Evolutionary conservation across 2,797 vertebrate genomes (phyloP).

Genomic region (Loris lydekkerianus): DNA sequence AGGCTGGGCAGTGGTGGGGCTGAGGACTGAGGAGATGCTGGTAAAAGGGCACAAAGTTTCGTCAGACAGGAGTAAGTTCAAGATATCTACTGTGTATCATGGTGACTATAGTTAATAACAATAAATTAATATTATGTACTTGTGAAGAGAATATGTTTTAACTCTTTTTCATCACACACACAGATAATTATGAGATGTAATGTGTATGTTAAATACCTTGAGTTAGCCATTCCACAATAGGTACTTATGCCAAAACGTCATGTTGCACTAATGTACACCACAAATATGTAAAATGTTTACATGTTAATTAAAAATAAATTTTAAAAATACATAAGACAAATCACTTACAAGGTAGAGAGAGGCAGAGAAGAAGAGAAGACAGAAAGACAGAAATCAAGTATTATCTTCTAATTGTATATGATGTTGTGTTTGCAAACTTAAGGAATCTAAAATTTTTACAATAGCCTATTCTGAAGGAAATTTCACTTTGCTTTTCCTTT

Average conservation of each 20-base stretch:
- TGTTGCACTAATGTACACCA: neutral
- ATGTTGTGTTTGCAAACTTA: neutral
- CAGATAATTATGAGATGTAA: neutral
- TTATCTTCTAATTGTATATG: neutral
- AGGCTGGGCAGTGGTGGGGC: fast-evolving
- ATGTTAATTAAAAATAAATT: neutral
- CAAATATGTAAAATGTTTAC: neutral
- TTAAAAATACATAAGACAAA: neutral
- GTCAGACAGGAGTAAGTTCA: neutral
- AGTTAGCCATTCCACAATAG: neutral
- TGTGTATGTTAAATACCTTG: neutral
- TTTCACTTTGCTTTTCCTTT: neutral
- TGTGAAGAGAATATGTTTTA: neutral
- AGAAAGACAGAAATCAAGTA: neutral
- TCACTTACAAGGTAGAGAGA: neutral
- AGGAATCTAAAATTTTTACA: neutral
- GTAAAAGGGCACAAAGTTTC: neutral
- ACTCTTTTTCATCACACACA: neutral
- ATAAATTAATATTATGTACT: neutral
- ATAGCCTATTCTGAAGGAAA: neutral
- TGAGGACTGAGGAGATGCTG: neutral
- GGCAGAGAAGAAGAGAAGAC: neutral
- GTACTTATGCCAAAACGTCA: neutral
- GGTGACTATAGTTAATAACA: neutral
- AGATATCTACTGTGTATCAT: neutral